phyloP scores from a whole-genome alignment of 2,888 invertebrate genomes.

The Phalera bucephala region DNA sequence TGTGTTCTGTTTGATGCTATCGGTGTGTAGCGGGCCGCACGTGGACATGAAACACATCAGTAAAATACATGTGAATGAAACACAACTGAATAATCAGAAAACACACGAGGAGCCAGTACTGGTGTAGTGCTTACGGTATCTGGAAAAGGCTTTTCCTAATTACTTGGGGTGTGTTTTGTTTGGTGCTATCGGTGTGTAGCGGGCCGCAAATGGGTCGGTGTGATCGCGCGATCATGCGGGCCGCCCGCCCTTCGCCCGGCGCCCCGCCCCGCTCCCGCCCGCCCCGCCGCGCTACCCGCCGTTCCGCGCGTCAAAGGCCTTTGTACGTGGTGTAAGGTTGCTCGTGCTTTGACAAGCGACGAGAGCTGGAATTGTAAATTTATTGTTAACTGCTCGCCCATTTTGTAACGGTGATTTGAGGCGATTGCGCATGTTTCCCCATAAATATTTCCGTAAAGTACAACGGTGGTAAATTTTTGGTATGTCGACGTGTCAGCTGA shows the following conservation, averaged over 20 bases:
- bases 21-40: conserved; percentile 81
- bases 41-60: no score
- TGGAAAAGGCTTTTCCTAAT: conserved; percentile 81
- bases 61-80: no score
- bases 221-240: conserved; percentile 81
- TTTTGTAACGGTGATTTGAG: no score
- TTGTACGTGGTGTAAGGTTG: conserved; percentile 57
- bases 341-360: conserved; percentile 32
- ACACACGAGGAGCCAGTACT: conserved; percentile 39
- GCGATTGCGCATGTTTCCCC: no score
- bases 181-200: conserved; percentile 81
- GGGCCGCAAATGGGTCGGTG: conserved; percentile 79
- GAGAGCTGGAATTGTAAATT: no score
- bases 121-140: conserved; percentile 79
- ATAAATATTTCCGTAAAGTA: no score
- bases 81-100: no score
- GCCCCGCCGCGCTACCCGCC: conserved; percentile 34
- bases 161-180: conserved; percentile 82
- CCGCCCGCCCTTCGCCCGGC: conserved; percentile 59
- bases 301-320: conserved; percentile 74
- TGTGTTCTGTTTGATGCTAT: conserved; percentile 82
- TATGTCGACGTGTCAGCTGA: no score
- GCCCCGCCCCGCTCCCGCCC: conserved; percentile 42
- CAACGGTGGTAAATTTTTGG: no score
- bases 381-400: no score